Percentiles rank a stretch among this genome's conserved stretches.
Conservation (phyloP, 37 sponge, comb jelly and placozoan genomes). For the Theonella swinhoei region DNA sequence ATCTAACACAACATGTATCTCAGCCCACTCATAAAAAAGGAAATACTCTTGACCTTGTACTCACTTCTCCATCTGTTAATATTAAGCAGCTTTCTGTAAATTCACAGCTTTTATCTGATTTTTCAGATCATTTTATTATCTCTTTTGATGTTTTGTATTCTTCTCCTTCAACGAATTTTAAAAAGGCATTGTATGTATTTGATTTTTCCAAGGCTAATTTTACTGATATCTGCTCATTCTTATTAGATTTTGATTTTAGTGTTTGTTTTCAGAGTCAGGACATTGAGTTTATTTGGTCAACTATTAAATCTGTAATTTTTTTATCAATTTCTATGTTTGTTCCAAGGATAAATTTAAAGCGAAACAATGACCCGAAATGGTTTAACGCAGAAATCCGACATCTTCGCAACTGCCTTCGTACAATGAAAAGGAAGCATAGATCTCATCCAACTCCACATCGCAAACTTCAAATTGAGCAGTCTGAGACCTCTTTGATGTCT, state of each 20-base stretch:
- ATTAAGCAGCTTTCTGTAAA: background rate
- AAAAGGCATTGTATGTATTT: background rate
- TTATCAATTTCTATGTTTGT: background rate
- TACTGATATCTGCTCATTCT: background rate
- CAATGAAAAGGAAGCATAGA: background rate
- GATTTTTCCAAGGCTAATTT: background rate
- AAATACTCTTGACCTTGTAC: background rate
- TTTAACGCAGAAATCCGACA: background rate
- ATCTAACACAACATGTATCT: background rate
- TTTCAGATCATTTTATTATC: no score
- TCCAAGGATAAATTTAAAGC: background rate
- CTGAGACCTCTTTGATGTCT: background rate
- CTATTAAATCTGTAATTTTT: background rate
- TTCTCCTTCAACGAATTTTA: background rate
- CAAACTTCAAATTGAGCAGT: background rate
- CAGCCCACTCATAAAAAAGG: background rate
- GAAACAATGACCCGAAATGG: background rate
- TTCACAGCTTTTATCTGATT: background rate
- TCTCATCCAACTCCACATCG: background rate
- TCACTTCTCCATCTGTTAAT: background rate
- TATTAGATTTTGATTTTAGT: background rate
- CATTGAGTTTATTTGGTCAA: background rate
- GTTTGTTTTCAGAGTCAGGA: background rate
- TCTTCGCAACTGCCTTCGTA: background rate
- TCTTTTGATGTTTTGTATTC: background rate